Conservation (phyloP, 1,140 invertebrate genomes). For the Trichonephila inaurata region DNA sequence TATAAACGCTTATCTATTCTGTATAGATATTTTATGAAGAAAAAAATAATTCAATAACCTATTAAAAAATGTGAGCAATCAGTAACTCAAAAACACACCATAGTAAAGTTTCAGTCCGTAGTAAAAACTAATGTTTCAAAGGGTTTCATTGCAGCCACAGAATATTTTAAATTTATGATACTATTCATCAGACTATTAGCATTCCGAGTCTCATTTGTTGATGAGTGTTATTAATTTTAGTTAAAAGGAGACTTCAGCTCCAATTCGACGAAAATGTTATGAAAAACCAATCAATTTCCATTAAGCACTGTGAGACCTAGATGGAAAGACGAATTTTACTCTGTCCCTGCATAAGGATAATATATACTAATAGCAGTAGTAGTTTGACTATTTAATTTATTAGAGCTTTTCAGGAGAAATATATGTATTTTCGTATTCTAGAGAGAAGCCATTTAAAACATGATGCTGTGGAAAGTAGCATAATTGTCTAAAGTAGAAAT, state of each 20-base stretch:
- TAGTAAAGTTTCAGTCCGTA: too few species aligned
- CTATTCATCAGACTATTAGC: background rate
- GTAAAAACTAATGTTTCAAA: background rate
- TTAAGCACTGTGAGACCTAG: background rate
- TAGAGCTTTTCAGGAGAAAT: too few species aligned
- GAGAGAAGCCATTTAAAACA: too few species aligned
- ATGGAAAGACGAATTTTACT: background rate
- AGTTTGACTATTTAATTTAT: too few species aligned
- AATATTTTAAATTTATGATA: background rate
- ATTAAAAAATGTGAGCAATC: too few species aligned
- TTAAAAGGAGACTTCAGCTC: background rate
- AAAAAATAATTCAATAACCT: too few species aligned
- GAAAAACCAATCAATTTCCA: background rate
- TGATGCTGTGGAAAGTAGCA: too few species aligned
- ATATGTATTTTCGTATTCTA: too few species aligned
- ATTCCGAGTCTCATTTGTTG: background rate
- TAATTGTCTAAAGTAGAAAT: too few species aligned
- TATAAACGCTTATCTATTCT: too few species aligned
- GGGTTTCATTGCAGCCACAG: background rate
- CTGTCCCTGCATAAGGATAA: background rate
- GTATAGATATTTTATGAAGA: too few species aligned
- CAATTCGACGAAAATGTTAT: background rate
- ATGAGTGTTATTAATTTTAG: constrained; percentile 5
- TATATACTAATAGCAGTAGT: background rate
- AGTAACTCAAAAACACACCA: too few species aligned